Evolutionary conservation across 2,113 vertebrate species (phyloP).

Genomic region (Sigmodon hispidus): DNA sequence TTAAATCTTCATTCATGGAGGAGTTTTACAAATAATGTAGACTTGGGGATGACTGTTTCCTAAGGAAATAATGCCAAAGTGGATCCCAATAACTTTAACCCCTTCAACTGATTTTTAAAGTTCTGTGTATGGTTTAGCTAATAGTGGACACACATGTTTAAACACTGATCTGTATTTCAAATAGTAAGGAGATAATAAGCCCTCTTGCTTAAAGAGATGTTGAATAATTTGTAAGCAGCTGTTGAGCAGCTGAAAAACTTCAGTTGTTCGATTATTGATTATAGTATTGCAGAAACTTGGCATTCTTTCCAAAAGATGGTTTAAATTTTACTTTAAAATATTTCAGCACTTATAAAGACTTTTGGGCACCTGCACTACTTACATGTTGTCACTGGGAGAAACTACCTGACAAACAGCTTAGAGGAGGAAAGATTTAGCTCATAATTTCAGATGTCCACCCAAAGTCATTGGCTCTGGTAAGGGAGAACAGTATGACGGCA

Average conservation of each 20-base stretch:
- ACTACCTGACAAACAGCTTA: not conserved
- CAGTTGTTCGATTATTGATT: not conserved
- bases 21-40: constrained; percentile 82
- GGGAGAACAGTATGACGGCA: accelerated
- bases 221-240: constrained; percentile 43
- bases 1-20: constrained; percentile 87
- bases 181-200: constrained; percentile 28
- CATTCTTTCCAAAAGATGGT: not conserved
- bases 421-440: not conserved
- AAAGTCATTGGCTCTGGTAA: not conserved
- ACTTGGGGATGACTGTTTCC: constrained; percentile 73
- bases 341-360: not conserved
- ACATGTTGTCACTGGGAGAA: not conserved
- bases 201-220: not conserved
- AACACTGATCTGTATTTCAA: constrained; percentile 2
- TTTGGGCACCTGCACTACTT: not conserved
- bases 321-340: not conserved
- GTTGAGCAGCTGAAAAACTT: not conserved
- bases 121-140: constrained; percentile 22
- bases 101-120: constrained; percentile 55
- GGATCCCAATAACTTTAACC: constrained; percentile 55
- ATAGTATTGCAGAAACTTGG: not conserved
- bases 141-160: constrained; percentile 23
- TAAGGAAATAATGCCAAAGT: constrained; percentile 51
- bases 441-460: not conserved